phyloP scores from a whole-genome alignment of 2,797 vertebrate species.

The Lepidocolaptes lacrymiger region DNA sequence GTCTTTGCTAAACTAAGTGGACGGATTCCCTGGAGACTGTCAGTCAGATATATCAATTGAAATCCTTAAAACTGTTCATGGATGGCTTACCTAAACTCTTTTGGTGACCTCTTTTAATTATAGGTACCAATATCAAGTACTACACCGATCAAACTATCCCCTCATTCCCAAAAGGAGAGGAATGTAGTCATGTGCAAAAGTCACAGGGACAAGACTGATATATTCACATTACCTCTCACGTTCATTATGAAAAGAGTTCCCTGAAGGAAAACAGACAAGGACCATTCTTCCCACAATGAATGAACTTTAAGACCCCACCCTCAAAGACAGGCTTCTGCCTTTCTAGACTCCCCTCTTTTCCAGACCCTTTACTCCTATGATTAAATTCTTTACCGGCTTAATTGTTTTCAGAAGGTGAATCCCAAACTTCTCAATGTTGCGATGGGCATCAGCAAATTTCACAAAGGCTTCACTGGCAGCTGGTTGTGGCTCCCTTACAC shows the following conservation, averaged over 20 bases:
- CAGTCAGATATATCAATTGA: background rate
- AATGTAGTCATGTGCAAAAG: background rate
- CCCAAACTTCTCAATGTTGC: conserved; percentile 96
- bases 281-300: background rate
- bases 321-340: background rate
- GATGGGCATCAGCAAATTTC: conserved; percentile 96
- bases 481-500: conserved; percentile 94
- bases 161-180: background rate
- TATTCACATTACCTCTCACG: background rate
- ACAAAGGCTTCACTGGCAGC: conserved; percentile 97
- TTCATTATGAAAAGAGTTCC: background rate
- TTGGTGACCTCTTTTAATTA: background rate
- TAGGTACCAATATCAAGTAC: background rate
- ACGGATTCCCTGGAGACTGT: background rate
- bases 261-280: background rate
- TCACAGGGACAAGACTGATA: background rate
- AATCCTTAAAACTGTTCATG: background rate
- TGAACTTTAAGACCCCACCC: background rate
- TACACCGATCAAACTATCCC: background rate
- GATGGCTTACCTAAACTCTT: background rate
- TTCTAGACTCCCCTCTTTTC: background rate
- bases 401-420: conserved; percentile 96
- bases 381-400: conserved; percentile 86
- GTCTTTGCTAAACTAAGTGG: background rate
- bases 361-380: background rate